Evolutionary conservation across 2,797 vertebrate genomes (phyloP).

Genomic region (Toxotes lorentzi): DNA sequence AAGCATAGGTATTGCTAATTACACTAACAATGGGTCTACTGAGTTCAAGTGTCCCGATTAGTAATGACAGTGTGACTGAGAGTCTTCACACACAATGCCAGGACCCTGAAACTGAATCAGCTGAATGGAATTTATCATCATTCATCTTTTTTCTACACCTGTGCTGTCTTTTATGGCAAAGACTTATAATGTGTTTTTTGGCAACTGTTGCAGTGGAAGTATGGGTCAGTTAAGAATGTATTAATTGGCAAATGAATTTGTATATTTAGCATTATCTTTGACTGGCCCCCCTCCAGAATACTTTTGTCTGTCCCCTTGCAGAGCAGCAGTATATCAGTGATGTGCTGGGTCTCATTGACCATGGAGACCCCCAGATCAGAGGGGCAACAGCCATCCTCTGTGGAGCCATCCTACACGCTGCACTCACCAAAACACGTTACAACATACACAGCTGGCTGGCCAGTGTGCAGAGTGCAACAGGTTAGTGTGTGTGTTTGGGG

Average conservation of each 20-base stretch:
- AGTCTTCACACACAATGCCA: background rate
- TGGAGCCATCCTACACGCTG: conserved; percentile 91
- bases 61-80: background rate
- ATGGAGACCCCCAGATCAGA: conserved; percentile 96
- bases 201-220: too few relatives aligned
- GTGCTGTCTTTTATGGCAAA: too few relatives aligned
- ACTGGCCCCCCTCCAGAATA: background rate
- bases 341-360: conserved; percentile 89
- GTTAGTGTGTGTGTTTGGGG: conserved; percentile 58
- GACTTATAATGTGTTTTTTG: too few relatives aligned
- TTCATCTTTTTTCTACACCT: too few relatives aligned
- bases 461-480: conserved; percentile 84
- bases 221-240: background rate
- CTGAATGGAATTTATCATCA: too few relatives aligned
- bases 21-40: background rate
- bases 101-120: background rate
- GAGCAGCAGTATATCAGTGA: conserved; percentile 96
- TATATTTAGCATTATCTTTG: background rate
- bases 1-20: background rate
- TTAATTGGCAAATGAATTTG: background rate
- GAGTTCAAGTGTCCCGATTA: background rate
- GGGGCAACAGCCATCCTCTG: conserved; percentile 95
- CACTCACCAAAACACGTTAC: conserved; percentile 92
- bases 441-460: conserved; percentile 91
- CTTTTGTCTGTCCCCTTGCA: conserved; percentile 66